A percentile compares a stretch with the other conserved stretches of the same genome.
phyloP scores from a whole-genome alignment of 2,113 vertebrate genomes.

The Actinemys pallida region DNA sequence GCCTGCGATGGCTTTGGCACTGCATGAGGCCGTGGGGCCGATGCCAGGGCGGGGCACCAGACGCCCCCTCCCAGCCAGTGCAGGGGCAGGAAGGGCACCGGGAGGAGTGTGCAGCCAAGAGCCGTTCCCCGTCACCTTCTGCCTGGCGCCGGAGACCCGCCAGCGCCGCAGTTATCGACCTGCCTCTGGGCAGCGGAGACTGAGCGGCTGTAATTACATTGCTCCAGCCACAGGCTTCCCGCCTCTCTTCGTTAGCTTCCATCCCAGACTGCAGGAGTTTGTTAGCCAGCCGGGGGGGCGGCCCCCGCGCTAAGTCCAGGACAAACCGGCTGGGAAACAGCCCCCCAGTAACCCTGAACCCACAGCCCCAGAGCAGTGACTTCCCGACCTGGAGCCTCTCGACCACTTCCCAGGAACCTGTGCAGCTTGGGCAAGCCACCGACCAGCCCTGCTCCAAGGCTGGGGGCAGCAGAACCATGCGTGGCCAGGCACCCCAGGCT shows the following conservation, averaged over 20 bases:
- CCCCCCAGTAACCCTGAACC: background rate
- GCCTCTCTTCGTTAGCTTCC: too few relatives aligned
- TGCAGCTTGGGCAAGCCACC: background rate
- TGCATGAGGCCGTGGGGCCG: too few relatives aligned
- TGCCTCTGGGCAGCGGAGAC: too few relatives aligned
- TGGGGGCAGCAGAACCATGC: background rate
- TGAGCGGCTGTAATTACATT: too few relatives aligned
- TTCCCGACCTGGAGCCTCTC: too few relatives aligned
- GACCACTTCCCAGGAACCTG: background rate
- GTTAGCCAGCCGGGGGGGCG: background rate
- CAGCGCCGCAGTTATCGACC: too few relatives aligned
- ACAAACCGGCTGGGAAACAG: background rate
- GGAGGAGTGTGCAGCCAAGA: background rate
- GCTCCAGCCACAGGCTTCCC: too few relatives aligned
- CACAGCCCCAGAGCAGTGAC: too few relatives aligned
- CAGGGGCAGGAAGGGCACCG: background rate
- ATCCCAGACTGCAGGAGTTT: background rate
- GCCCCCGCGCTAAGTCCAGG: background rate
- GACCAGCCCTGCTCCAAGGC: background rate
- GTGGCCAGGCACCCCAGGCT: background rate
- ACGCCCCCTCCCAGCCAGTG: too few relatives aligned
- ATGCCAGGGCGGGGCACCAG: too few relatives aligned
- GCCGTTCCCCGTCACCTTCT: background rate
- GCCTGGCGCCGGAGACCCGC: too few relatives aligned
- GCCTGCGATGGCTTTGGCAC: too few relatives aligned